Evolutionary conservation across 2,888 invertebrate species (phyloP), one percentile per base, ranked within the genome.

Genomic region (Drosophila mulleri): DNA sequence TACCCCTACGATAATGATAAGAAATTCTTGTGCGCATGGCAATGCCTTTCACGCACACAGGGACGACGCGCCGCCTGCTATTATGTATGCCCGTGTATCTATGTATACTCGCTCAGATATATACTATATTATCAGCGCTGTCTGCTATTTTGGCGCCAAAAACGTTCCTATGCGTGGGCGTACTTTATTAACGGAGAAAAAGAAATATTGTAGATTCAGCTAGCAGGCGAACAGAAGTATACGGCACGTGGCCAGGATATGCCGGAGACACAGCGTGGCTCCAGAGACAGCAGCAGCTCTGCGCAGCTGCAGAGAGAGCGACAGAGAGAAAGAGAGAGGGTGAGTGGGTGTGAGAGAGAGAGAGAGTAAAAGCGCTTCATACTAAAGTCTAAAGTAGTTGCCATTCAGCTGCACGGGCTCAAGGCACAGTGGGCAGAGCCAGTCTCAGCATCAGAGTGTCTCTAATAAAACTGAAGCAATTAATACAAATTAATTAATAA

Each of bases 1-100:
- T 92, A 91, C 79, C 86, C 85, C 82, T 89, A 87, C 89, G 91
- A 91, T 91, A 90, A 86, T 92, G 92, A 91, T 91, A 92, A 92
- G 92, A 91, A 84, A 91, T 91, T 89, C 88, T 80, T 88, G 79
- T 81, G 77, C 65, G 58, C 70, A 53, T 79, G 75, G 58, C 67
- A 29, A 60, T 45, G 42, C 14, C 29, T 8, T 23, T 7, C 37
- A 20, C 54, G 20, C 39, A 54, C 32, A 60, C 62, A 65, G 8
- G n/a, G 18, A 23, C 42, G 12, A 0, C 29, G 37, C 20, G 37
- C n/a, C 12, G 26, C 20, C 53, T 56, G 23, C n/a, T 52, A 42
- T 29, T 29, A 29, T 62, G 59, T 45, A 52, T 35, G 45, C 45
- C 35, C 23, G 39, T 47, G 45, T 52, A 58, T 59, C 50, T 37